phyloP scores from a whole-genome alignment of 2,888 invertebrate genomes.

The Melanophora roralis region DNA sequence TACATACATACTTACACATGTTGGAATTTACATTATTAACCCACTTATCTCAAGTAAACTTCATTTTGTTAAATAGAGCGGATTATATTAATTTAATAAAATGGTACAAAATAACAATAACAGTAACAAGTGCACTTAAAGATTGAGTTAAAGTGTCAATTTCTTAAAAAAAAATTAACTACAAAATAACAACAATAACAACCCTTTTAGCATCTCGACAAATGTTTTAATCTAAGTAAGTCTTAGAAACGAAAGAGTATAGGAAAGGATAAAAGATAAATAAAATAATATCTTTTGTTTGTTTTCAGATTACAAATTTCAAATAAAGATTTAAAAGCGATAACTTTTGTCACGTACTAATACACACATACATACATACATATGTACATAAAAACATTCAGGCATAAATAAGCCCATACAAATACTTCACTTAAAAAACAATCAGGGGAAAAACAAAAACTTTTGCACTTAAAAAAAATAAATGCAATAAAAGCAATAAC shows the following conservation, averaged over 20 bases:
- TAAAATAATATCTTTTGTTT: conserved; percentile 37
- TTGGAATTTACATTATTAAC: too few relatives aligned
- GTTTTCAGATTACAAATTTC: conserved; percentile 41
- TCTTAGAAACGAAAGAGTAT: too few relatives aligned
- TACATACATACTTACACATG: too few relatives aligned
- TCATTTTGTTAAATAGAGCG: conserved; percentile 7
- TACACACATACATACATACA: background rate
- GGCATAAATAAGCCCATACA: background rate
- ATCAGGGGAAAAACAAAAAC: background rate
- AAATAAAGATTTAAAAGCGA: conserved; percentile 29
- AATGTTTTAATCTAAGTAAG: conserved; percentile 39
- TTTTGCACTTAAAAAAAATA: conserved; percentile 7
- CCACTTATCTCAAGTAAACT: too few relatives aligned
- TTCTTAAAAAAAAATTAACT: conserved; percentile 12
- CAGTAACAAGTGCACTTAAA: conserved; percentile 26
- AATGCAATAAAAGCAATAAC: conserved; percentile 13
- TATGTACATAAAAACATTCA: background rate
- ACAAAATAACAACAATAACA: conserved; percentile 25
- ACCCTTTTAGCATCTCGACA: conserved; percentile 51
- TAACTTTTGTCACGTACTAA: conserved; percentile 40
- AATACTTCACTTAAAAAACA: background rate
- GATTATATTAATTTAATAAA: conserved; percentile 18
- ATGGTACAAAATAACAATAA: conserved; percentile 33
- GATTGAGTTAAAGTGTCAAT: conserved; percentile 37
- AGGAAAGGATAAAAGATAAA: conserved; percentile 24